These are phyloP conservation scores for Thecophora atra DNA, from an alignment of 2,888 invertebrate species.

Conservation along the genomic window DNA sequence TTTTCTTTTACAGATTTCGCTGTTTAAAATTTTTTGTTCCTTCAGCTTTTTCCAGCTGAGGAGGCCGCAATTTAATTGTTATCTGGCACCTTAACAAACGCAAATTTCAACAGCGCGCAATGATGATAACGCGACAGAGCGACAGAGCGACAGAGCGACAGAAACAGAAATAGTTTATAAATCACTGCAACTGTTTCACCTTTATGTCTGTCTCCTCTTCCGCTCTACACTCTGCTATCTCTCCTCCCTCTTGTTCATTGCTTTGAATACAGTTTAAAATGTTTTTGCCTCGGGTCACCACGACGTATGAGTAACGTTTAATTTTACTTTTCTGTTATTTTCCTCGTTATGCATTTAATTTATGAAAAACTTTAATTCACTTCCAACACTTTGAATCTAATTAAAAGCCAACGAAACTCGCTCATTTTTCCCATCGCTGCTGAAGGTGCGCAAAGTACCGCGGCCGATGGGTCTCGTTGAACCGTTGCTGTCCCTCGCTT, in stretches of 20 bases:
- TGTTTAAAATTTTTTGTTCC: not conserved
- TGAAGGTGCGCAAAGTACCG: no score
- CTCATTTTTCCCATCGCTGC: not conserved
- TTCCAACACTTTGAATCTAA: conserved; percentile 3
- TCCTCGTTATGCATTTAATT: not conserved
- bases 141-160: no score
- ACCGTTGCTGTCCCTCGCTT: not conserved
- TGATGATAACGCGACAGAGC: not conserved
- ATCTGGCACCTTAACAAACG: not conserved
- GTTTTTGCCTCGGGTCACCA: not conserved
- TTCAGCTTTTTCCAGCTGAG: not conserved
- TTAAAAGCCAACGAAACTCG: not conserved
- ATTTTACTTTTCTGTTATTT: no score
- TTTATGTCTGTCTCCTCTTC: no score
- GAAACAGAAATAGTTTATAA: not conserved
- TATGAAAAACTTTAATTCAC: not conserved
- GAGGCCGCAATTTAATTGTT: conserved; percentile 3
- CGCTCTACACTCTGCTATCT: no score
- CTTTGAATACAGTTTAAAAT: not conserved
- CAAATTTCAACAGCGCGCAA: conserved; percentile 7
- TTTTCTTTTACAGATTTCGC: not conserved
- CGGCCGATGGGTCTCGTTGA: no score
- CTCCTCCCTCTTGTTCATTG: no score
- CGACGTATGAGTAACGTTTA: conserved; percentile 6
- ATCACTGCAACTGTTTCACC: not conserved